Conservation (phyloP, 2,888 invertebrate genomes). For the Drosophila bunnanda region DNA sequence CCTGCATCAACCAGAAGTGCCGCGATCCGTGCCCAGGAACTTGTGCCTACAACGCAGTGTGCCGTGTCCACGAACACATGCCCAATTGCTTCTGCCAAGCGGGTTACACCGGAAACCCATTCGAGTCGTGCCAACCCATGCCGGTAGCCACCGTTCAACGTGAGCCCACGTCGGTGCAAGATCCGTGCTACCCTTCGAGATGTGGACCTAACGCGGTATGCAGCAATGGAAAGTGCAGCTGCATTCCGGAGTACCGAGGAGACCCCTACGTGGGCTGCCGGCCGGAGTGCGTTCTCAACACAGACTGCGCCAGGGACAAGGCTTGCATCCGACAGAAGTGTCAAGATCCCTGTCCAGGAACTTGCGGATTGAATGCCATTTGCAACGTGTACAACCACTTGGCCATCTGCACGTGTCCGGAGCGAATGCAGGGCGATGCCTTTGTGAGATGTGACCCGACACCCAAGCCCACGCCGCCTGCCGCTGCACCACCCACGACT, state of each 20-base stretch:
- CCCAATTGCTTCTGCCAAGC: constrained; percentile 90
- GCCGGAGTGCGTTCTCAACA: constrained; percentile 90
- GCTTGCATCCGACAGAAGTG: constrained; percentile 90
- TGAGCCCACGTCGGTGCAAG: constrained; percentile 80
- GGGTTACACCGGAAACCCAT: constrained; percentile 88
- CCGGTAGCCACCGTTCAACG: constrained; percentile 84
- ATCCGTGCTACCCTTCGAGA: constrained; percentile 85
- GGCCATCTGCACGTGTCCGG: constrained; percentile 91
- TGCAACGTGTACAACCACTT: constrained; percentile 91
- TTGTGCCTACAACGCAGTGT: constrained; percentile 89
- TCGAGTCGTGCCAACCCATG: constrained; percentile 87
- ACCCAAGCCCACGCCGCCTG: constrained; percentile 68
- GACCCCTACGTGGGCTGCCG: constrained; percentile 89
- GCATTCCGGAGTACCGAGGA: constrained; percentile 88
- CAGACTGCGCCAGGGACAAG: constrained; percentile 89
- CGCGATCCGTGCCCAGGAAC: constrained; percentile 89
- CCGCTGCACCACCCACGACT: constrained; percentile 22
- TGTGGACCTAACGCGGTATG: constrained; percentile 86
- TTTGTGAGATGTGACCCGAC: constrained; percentile 88
- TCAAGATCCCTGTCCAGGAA: constrained; percentile 89
- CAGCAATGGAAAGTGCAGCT: constrained; percentile 87
- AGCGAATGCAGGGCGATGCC: constrained; percentile 90
- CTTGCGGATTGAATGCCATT: constrained; percentile 90
- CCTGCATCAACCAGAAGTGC: constrained; percentile 89
- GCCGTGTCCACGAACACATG: constrained; percentile 89